These are phyloP conservation scores for Conopomorpha cramerella DNA, from an alignment of 1,140 invertebrate genomes.

Conservation along the genomic window DNA sequence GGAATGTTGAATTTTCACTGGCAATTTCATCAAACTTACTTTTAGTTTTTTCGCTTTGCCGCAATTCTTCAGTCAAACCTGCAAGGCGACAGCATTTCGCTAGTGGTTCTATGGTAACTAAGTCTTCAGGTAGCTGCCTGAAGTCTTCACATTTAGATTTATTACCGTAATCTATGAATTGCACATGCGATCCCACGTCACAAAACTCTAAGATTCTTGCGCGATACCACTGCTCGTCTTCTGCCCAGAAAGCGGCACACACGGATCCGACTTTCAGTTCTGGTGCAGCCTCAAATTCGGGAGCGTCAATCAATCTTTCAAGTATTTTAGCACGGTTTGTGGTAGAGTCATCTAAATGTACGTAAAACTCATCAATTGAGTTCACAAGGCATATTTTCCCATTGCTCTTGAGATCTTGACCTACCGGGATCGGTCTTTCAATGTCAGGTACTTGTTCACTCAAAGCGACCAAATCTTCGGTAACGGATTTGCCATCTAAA, in stretches of 20 bases:
- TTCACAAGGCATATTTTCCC: slow-evolving; percentile 63
- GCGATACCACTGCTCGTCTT: slow-evolving; percentile 70
- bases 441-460: slow-evolving; percentile 38
- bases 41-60: slow-evolving; percentile 40
- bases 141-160: slow-evolving; percentile 64
- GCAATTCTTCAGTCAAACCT: slow-evolving; percentile 39
- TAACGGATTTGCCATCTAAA: slow-evolving; percentile 65
- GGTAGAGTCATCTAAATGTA: slow-evolving; percentile 63
- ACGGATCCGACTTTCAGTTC: slow-evolving; percentile 59
- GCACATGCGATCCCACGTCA: slow-evolving; percentile 64
- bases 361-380: slow-evolving; percentile 66
- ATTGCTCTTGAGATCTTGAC: slow-evolving; percentile 29
- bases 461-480: slow-evolving; percentile 60
- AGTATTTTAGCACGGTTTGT: slow-evolving; percentile 63
- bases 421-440: slow-evolving; percentile 34
- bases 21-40: slow-evolving; percentile 55
- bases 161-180: slow-evolving; percentile 77
- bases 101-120: slow-evolving; percentile 61
- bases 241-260: slow-evolving; percentile 68
- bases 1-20: slow-evolving; percentile 42
- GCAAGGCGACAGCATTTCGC: slow-evolving; percentile 66
- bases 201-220: slow-evolving; percentile 57
- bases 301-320: slow-evolving; percentile 56
- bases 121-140: slow-evolving; percentile 63
- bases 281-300: slow-evolving; percentile 49